Conservation (phyloP, 2,113 vertebrate species). For the Cynoglossus semilaevis region DNA sequence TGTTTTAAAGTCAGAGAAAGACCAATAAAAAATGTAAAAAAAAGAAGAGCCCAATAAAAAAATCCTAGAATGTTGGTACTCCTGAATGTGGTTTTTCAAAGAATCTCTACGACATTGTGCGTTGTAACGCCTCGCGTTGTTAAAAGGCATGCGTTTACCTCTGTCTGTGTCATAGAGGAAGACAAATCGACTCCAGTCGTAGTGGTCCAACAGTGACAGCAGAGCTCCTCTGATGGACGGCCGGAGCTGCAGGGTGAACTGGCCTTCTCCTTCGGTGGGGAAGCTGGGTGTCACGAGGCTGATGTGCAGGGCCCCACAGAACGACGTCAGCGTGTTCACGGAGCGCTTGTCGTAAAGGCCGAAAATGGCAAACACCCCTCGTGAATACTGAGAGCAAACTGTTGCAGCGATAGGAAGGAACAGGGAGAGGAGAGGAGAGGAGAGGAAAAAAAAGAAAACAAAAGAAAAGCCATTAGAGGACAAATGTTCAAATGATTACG, state of each 20-base stretch:
- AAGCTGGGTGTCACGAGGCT: constrained; percentile 96
- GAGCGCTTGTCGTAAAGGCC: constrained; percentile 98
- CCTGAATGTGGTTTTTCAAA: no score
- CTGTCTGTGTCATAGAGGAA: constrained; percentile 97
- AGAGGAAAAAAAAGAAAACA: not conserved
- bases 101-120: no score
- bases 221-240: constrained; percentile 92
- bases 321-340: constrained; percentile 96
- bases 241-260: constrained; percentile 95
- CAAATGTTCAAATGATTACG: not conserved
- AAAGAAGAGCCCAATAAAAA: no score
- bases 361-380: constrained; percentile 98
- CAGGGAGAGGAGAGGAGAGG: constrained; percentile 5
- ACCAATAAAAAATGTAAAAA: no score
- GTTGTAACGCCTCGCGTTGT: not conserved
- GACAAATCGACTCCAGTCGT: constrained; percentile 95
- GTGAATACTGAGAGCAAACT: constrained; percentile 99
- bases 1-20: no score
- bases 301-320: constrained; percentile 98
- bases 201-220: constrained; percentile 91
- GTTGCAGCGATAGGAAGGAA: constrained; percentile 26
- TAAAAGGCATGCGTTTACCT: constrained; percentile 75
- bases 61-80: no score
- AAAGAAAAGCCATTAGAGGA: not conserved
- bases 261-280: constrained; percentile 92